These are phyloP conservation scores for Marasmarcha lunaedactyla DNA, from an alignment of 2,888 invertebrate genomes.

Conservation along the genomic window DNA sequence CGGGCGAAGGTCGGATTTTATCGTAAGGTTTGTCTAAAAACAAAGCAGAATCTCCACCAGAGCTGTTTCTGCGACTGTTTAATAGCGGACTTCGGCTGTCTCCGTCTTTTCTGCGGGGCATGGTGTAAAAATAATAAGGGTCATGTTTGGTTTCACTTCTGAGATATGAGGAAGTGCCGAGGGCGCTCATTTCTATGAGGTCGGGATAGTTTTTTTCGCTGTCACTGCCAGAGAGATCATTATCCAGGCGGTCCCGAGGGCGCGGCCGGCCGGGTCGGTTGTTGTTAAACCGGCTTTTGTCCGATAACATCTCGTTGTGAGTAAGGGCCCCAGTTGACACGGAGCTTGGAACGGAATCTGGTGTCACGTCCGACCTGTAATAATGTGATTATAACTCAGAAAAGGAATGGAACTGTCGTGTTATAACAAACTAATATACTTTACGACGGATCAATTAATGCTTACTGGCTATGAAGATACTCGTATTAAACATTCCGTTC, in stretches of 20 bases:
- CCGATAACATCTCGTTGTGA: slow-evolving; percentile 44
- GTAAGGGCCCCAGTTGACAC: slow-evolving; percentile 59
- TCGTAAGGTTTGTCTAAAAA: slow-evolving; percentile 47
- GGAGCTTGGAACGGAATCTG: slow-evolving; percentile 69
- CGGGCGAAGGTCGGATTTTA: slow-evolving; percentile 34
- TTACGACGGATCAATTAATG: too few species aligned
- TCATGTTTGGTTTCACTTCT: slow-evolving; percentile 51
- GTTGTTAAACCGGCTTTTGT: slow-evolving; percentile 51
- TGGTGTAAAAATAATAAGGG: slow-evolving; percentile 74
- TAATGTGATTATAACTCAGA: slow-evolving; percentile 17
- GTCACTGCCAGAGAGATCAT: slow-evolving; percentile 60
- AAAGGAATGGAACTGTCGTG: background rate
- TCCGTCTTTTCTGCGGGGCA: slow-evolving; percentile 71
- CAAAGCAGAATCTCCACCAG: slow-evolving; percentile 74
- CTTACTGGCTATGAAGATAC: too few species aligned
- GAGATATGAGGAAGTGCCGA: slow-evolving; percentile 47
- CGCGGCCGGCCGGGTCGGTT: slow-evolving; percentile 43
- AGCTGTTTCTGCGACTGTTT: slow-evolving; percentile 79
- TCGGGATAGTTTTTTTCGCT: slow-evolving; percentile 70
- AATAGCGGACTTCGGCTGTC: slow-evolving; percentile 83
- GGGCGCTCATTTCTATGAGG: slow-evolving; percentile 63
- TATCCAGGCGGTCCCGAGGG: slow-evolving; percentile 51
- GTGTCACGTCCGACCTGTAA: slow-evolving; percentile 51
- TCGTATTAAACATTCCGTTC: too few species aligned
- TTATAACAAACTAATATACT: background rate